Evolutionary conservation across 1,140 invertebrate genomes (phyloP), one percentile per base, ranked within the genome.

Genomic region (Listronotus oregonensis): DNA sequence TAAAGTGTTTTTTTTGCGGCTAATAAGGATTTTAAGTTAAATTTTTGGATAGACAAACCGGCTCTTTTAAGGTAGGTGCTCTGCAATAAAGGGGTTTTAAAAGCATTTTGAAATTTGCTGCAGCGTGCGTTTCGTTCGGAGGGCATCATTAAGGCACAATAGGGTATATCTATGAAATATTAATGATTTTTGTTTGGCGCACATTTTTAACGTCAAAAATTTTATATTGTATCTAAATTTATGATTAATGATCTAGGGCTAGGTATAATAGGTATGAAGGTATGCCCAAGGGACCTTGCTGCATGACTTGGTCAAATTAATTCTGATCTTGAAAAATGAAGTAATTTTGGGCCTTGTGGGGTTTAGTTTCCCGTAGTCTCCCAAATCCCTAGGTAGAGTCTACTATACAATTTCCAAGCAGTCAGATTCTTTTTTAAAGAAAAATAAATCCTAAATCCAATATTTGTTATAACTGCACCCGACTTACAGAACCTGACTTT

Each of bases 141-240:
- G 31, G 27, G 67, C 62, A 77, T 75, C 72, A 75, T 74, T 74
- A 74, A 44, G 49, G 54, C 10, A 73, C 72, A 77, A 74, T 71
- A 72, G 68, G 39, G 50, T 50, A 64, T 72, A 64, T 73, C 61
- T 67, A 73, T 72, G 68, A 75, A 75, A 75, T 77, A 77, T 78
- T 78, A 78, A 77, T 78, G 73, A 77, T 75, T 73, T 70, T 74
- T 70, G 71, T 76, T 76, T 73, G 73, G 68, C 64, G 70, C 71
- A 73, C 69, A 69, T 73, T 75, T 70, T 54, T 70, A 72, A 73
- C 71, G 74, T 77, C 75, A 76, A 76, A 77, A 77, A 76, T 73
- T 40, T 73, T 66, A 70, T 72, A 73, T 73, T 77, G 72, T 75
- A 66, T 56, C 68, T 67, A 69, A 67, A 73, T 76, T 71, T 77